Evolutionary conservation across 2,113 vertebrate genomes (phyloP), one percentile per base, ranked within the genome.

Genomic region (Nesoenas mayeri): DNA sequence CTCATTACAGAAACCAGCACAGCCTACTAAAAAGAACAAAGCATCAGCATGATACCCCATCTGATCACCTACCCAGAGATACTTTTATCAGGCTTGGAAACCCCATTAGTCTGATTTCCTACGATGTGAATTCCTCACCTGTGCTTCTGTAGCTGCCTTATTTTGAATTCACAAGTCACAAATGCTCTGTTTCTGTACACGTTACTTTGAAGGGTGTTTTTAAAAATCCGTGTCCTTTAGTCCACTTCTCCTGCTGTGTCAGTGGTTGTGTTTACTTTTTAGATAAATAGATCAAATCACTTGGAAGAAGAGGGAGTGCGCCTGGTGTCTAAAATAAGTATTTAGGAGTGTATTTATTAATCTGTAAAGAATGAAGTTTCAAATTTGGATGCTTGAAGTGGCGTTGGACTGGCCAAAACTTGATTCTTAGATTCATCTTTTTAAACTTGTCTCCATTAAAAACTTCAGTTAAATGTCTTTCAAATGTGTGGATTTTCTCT

Each of bases 1-100:
- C 97, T 98, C 97, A 95, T 98, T 98, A 97, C 96, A 95, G 97
- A 97, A 90, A 47, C 93, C 44, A 79, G 93, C 75, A 65, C 51
- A 34, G 60, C 26, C 67, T 66, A 10, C 85, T 38, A 85, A 79
- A 72, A 91, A 92, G 88, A 94, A 26, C 21, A 70, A 38, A 69
- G 67, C 79, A 40, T 18, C 79, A 78, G 82, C 21, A 4, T 72
- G 85, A 25, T 85, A 94, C 89, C 71, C 60, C 66, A 29, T 90
- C 92, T 79, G 47, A 69, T 96, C 74, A 66, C 83, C 93, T 90
- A 56, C 60, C 85, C 82, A 24, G 47, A 65, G 64, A 22, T 20
- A 18, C 92, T 96, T 89, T 26, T 94, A 86, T 96, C 73, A 70
- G 64, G 92, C 95, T 95, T 10, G 9, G 91, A 40, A 79, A 21